Evolutionary conservation across 1,140 invertebrate species (phyloP).

Genomic region (Pantala flavescens): DNA sequence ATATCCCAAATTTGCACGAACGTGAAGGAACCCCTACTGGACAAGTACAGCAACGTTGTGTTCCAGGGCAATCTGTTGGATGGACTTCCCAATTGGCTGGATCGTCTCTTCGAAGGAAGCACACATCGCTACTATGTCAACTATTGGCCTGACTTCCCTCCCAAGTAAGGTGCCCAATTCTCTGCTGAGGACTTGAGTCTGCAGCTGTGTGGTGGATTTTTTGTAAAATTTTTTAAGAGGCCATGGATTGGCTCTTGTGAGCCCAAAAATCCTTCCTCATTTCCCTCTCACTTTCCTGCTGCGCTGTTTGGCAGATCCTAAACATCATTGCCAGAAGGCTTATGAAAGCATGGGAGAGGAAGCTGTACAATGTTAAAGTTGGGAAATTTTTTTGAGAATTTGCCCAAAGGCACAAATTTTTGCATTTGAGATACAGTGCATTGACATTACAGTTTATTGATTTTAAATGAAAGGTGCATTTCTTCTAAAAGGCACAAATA

Average conservation of each 20-base stretch:
- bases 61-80: slow-evolving; percentile 71
- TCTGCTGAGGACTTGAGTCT: not conserved
- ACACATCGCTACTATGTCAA: slow-evolving; percentile 90
- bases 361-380: not conserved
- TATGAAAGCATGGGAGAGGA: not conserved
- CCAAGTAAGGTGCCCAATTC: not conserved
- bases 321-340: not conserved
- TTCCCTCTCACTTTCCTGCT: not conserved
- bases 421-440: too few species aligned
- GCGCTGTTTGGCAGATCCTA: not conserved
- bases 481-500: too few species aligned
- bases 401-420: too few species aligned
- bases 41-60: slow-evolving; percentile 28
- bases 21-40: slow-evolving; percentile 24
- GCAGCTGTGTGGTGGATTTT: too few species aligned
- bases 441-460: too few species aligned
- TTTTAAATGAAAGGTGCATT: too few species aligned
- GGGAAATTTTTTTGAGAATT: too few species aligned
- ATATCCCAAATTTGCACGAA: not conserved
- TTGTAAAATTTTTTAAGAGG: too few species aligned
- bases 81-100: slow-evolving; percentile 90
- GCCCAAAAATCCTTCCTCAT: not conserved
- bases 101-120: slow-evolving; percentile 89
- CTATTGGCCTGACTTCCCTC: slow-evolving; percentile 86
- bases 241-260: not conserved